These are phyloP conservation scores for Staurois parvus DNA, from an alignment of 2,797 vertebrate species.

Conservation along the genomic window DNA sequence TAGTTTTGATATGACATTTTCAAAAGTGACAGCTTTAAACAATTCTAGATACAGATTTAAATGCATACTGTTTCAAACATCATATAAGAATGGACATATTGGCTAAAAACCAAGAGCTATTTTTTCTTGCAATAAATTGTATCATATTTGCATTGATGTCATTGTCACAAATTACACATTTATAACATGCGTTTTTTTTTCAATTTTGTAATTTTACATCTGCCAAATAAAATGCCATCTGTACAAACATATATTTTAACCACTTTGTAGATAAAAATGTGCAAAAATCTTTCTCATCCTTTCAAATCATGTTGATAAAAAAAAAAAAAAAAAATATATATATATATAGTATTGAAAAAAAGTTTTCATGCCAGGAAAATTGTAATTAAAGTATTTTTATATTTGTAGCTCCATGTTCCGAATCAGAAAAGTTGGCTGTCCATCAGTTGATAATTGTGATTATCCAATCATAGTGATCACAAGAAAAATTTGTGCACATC, in stretches of 20 bases:
- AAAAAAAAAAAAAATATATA: too few relatives aligned
- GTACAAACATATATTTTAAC: conserved; percentile 35
- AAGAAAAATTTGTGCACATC: too few relatives aligned
- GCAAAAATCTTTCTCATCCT: too few relatives aligned
- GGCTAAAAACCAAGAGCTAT: conserved; percentile 31
- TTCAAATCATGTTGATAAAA: too few relatives aligned
- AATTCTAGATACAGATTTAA: conserved; percentile 1
- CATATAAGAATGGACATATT: conserved; percentile 51
- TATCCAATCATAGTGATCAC: too few relatives aligned
- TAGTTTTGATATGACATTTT: background rate
- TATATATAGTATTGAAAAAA: too few relatives aligned
- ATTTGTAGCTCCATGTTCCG: too few relatives aligned
- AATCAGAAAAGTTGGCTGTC: too few relatives aligned
- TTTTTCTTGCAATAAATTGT: conserved; percentile 22
- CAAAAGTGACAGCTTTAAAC: conserved; percentile 11
- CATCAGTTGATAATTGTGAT: too few relatives aligned
- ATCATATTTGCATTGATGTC: conserved; percentile 53
- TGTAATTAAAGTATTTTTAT: too few relatives aligned
- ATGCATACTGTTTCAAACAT: conserved; percentile 13
- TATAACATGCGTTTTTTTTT: conserved; percentile 41
- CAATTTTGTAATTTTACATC: conserved; percentile 35
- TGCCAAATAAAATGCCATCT: conserved; percentile 53
- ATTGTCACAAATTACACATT: conserved; percentile 15
- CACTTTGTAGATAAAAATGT: background rate
- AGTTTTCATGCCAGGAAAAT: too few relatives aligned